These are phyloP conservation scores for Carposina sasakii DNA, from an alignment of 1,140 invertebrate species.

Conservation along the genomic window DNA sequence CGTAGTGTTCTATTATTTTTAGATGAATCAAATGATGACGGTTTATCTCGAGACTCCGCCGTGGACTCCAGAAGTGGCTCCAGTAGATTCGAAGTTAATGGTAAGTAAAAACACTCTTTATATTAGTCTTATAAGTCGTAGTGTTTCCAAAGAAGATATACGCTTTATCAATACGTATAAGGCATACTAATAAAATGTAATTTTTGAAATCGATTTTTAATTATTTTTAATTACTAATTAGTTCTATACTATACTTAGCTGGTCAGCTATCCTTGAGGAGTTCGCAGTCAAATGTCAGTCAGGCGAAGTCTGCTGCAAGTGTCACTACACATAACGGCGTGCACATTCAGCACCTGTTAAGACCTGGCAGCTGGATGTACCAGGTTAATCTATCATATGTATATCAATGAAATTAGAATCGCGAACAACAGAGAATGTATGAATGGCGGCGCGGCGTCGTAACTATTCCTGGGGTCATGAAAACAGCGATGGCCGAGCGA, in stretches of 20 bases:
- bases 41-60: conserved; percentile 39
- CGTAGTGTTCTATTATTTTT: conserved; percentile 18
- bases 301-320: conserved; percentile 45
- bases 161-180: too few relatives aligned
- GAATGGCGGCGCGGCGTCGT: too few relatives aligned
- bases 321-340: conserved; percentile 43
- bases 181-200: too few relatives aligned
- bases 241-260: conserved; percentile 10
- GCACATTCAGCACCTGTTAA: conserved; percentile 38
- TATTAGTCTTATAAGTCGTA: too few relatives aligned
- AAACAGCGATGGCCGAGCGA: too few relatives aligned
- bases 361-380: conserved; percentile 47
- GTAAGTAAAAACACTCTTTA: conserved; percentile 14
- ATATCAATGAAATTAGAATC: too few relatives aligned
- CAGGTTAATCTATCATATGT: conserved; percentile 37
- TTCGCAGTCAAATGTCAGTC: conserved; percentile 49
- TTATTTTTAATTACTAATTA: too few relatives aligned
- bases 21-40: conserved; percentile 42
- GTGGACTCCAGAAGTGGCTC: conserved; percentile 47
- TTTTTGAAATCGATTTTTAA: too few relatives aligned
- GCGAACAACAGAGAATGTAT: too few relatives aligned
- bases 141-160: too few relatives aligned
- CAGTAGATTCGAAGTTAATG: conserved; percentile 37
- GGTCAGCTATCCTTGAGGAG: conserved; percentile 20
- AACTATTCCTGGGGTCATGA: too few relatives aligned